Conservation (phyloP, 30 jellyfish, hydroid and myxozoan genomes). For the Aurelia sp. region DNA sequence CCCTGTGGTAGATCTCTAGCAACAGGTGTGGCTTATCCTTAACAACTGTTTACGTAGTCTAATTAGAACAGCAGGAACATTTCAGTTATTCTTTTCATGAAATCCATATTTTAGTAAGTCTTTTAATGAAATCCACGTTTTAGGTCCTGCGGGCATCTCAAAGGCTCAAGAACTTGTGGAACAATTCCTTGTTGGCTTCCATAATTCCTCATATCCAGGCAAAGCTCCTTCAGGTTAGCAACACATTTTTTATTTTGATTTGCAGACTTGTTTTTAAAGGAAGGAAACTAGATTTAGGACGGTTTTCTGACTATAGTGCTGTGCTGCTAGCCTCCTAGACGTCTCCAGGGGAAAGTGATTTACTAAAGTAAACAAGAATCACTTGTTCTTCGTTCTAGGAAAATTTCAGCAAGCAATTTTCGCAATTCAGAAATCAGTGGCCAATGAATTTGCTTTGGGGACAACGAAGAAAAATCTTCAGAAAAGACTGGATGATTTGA, state of each 20-base stretch:
- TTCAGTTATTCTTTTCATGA: neutral
- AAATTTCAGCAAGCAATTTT: constrained; percentile 83
- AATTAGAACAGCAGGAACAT: too few species aligned
- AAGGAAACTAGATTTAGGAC: too few species aligned
- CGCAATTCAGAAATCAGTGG: constrained; percentile 86
- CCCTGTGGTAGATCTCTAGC: too few species aligned
- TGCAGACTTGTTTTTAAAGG: too few species aligned
- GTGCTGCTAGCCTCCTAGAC: too few species aligned
- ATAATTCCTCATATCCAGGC: constrained; percentile 36
- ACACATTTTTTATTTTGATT: too few species aligned
- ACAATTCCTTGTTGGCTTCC: constrained; percentile 31
- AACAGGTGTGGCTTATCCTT: too few species aligned
- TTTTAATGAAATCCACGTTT: constrained; percentile 6
- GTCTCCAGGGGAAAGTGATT: too few species aligned
- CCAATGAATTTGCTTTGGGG: constrained; percentile 71
- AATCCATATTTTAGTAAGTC: too few species aligned
- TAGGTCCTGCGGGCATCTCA: constrained; percentile 77
- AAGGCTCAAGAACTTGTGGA: constrained; percentile 70
- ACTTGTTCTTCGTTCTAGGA: constrained; percentile 38
- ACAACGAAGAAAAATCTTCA: constrained; percentile 57
- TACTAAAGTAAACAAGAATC: neutral
- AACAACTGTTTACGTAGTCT: too few species aligned
- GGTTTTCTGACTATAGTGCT: too few species aligned
- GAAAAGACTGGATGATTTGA: constrained; percentile 68
- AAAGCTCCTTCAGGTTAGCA: constrained; percentile 39